phyloP scores from a whole-genome alignment of 2,888 invertebrate genomes.

The Erpobdella octoculata region DNA sequence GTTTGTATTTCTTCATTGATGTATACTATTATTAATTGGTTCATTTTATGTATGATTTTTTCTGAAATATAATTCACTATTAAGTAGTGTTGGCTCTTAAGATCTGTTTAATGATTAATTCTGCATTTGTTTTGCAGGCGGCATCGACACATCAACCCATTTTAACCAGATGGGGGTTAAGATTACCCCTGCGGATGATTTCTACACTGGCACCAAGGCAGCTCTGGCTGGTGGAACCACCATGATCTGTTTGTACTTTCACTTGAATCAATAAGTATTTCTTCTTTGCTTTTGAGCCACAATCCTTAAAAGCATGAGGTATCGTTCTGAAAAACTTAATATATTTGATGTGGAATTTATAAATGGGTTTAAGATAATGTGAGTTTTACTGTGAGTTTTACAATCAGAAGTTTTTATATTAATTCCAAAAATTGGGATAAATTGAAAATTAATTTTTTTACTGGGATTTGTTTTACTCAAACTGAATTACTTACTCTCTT shows the following conservation, averaged over 20 bases:
- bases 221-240: slow-evolving; percentile 97
- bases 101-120: background rate
- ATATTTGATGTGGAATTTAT: background rate
- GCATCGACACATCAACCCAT: slow-evolving; percentile 95
- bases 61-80: too few species aligned
- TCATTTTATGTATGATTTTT: too few species aligned
- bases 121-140: slow-evolving; percentile 57
- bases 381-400: too few species aligned
- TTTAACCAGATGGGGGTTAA: slow-evolving; percentile 90
- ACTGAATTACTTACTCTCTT: too few species aligned
- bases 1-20: slow-evolving; percentile 37
- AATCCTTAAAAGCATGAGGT: too few species aligned
- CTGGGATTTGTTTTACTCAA: too few species aligned
- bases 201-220: slow-evolving; percentile 91
- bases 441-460: too few species aligned
- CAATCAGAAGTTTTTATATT: too few species aligned
- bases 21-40: too few species aligned
- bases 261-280: too few species aligned
- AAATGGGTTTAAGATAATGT: background rate
- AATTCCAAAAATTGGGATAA: too few species aligned
- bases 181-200: slow-evolving; percentile 79
- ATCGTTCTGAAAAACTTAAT: background rate
- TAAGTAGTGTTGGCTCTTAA: background rate
- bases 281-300: too few species aligned
- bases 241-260: slow-evolving; percentile 69